Base-by-base conservation (phyloP, 2,888 invertebrate genomes). In the Eilema caniola region DNA sequence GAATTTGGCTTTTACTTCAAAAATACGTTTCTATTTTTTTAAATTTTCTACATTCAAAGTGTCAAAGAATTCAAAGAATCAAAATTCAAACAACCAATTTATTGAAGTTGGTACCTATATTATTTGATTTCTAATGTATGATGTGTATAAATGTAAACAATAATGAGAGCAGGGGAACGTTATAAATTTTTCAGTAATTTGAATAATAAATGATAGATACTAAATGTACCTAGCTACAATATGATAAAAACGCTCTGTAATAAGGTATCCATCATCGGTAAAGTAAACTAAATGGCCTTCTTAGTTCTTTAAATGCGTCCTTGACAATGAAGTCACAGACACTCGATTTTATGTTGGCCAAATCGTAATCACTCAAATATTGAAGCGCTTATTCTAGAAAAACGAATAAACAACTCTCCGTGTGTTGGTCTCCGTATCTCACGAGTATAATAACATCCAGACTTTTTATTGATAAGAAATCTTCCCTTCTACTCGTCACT, bases 381-480 rank as follows among this genome's bases (percentile, higher is more conserved):
- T 41, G 8, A 16, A 41, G 16, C 24, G 11, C 20, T 3, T 41
- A 10, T 62, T 62, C 62, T 25, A 24, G 62, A 62, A 62, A 16
- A 41, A 62, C 37, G 14, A 62, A 20, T 25, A 24, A 20, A 20
- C 16, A 37, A 16, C 16, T 24, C 24, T 16, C 20, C 20, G 47
- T 47, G 47, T n/a, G 53, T 47, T 20, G n/a, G 53, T 53, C 53
- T 53, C 53, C n/a, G 4, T 41, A 41, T 62, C 37, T 41, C 41
- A 62, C 16, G 41, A 25, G n/a, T 47, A 33, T 33, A 53, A 64
- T 28, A 66, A 66, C 53, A 65, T 47, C 53, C 53, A 53, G 57
- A 37, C 11, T 62, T 63, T 62, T 64, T 56, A 47, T 31, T 14
- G 72, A 72, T 69, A 69, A 66, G 62, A 69, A 47, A 67, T 72